A percentile compares a stretch with the other conserved stretches of the same genome.
Conservation (phyloP, 1,140 invertebrate genomes). For the Bombus sibiricus region DNA sequence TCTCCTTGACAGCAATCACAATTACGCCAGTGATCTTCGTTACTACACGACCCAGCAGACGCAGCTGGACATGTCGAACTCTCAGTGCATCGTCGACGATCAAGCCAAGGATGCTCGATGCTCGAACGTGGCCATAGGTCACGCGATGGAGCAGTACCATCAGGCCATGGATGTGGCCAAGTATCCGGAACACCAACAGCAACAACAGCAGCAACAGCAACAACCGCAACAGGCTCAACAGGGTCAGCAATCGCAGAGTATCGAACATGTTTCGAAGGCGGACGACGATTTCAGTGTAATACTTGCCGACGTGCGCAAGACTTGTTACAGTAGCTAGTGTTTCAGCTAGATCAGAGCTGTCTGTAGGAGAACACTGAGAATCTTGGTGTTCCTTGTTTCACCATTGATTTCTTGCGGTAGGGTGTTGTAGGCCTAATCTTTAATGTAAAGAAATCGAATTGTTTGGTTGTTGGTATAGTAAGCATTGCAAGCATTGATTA, state of each 20-base stretch:
- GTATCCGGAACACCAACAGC: conserved; percentile 79
- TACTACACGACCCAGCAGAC: conserved; percentile 76
- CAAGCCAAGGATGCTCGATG: conserved; percentile 76
- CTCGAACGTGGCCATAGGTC: conserved; percentile 69
- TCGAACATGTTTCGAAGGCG: conserved; percentile 84
- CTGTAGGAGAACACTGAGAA: background rate
- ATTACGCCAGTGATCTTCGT: conserved; percentile 81
- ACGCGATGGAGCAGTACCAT: conserved; percentile 78
- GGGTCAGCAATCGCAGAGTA: conserved; percentile 71
- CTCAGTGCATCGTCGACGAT: conserved; percentile 79
- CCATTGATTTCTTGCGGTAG: background rate
- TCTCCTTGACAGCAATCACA: conserved; percentile 82
- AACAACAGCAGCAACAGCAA: conserved; percentile 79
- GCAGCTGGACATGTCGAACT: conserved; percentile 75
- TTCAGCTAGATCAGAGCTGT: conserved; percentile 19
- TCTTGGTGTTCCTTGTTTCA: background rate
- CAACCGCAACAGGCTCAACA: conserved; percentile 80
- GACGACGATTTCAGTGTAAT: conserved; percentile 94
- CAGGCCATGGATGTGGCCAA: conserved; percentile 76
- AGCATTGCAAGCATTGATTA: background rate
- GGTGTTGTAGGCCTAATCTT: background rate
- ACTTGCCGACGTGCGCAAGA: conserved; percentile 91
- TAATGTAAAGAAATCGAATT: too few species aligned
- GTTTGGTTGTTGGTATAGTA: background rate
- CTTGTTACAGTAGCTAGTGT: conserved; percentile 91